Evolutionary conservation across 2,888 invertebrate species (phyloP).

Genomic region (Scaptomyza cyrtandrae): DNA sequence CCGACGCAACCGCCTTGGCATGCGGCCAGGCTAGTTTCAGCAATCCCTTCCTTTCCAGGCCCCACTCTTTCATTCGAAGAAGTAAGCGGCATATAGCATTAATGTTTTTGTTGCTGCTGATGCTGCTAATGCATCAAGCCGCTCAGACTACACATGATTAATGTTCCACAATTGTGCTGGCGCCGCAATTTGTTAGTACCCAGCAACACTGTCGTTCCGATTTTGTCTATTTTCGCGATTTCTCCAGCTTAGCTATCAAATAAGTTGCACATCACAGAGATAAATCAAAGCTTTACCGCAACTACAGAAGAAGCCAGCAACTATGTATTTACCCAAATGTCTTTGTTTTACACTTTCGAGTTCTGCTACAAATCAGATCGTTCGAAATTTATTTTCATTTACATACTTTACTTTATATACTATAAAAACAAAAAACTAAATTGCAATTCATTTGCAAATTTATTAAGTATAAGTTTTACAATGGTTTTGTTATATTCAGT

Average conservation of each 20-base stretch:
- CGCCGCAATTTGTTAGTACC: constrained; percentile 52
- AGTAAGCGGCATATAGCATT: constrained; percentile 56
- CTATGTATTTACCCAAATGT: not conserved
- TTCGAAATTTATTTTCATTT: constrained; percentile 2
- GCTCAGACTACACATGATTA: constrained; percentile 54
- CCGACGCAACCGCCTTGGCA: constrained; percentile 69
- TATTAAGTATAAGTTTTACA: constrained; percentile 11
- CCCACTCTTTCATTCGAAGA: constrained; percentile 14
- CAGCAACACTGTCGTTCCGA: constrained; percentile 4
- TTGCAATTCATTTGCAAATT: constrained; percentile 37
- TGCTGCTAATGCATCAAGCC: constrained; percentile 40
- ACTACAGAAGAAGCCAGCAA: constrained; percentile 16
- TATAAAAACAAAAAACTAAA: constrained; percentile 29
- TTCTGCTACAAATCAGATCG: not conserved
- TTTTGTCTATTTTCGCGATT: constrained; percentile 21
- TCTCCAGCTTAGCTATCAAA: constrained; percentile 41
- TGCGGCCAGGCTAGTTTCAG: constrained; percentile 40
- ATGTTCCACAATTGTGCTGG: constrained; percentile 50
- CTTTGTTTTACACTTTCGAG: not conserved
- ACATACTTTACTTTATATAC: not conserved
- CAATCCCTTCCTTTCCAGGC: not conserved
- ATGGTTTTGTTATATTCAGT: constrained; percentile 7
- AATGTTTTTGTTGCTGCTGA: constrained; percentile 53
- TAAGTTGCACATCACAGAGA: constrained; percentile 45
- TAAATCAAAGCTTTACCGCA: constrained; percentile 46